These are phyloP conservation scores for Hypothenemus hampei DNA, from an alignment of 1,140 invertebrate genomes.

Conservation along the genomic window DNA sequence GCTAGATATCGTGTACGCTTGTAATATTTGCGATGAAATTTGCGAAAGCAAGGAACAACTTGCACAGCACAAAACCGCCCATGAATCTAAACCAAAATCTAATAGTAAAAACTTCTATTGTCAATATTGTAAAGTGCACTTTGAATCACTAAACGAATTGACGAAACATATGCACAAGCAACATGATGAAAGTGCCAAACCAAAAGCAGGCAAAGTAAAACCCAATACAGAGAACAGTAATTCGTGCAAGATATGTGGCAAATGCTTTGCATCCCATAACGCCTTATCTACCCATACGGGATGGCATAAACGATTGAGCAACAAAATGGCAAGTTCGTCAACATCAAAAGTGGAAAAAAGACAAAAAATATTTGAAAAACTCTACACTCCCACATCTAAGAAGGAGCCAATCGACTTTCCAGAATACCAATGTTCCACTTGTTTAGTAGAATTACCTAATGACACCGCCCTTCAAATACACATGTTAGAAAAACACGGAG, in stretches of 20 bases:
- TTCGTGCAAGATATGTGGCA: conserved; percentile 34
- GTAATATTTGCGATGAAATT: conserved; percentile 35
- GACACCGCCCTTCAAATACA: conserved; percentile 41
- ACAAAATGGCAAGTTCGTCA: conserved; percentile 12
- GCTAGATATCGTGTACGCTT: conserved; percentile 30
- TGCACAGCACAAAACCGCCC: conserved; percentile 36
- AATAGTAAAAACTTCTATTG: conserved; percentile 26
- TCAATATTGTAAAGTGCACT: conserved; percentile 39
- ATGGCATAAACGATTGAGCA: conserved; percentile 37
- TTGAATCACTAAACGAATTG: conserved; percentile 22
- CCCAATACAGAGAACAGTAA: conserved; percentile 4
- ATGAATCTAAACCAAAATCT: conserved; percentile 16
- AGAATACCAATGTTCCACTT: conserved; percentile 32
- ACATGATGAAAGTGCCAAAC: conserved; percentile 30
- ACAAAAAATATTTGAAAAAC: conserved; percentile 21
- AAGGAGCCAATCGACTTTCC: conserved; percentile 15
- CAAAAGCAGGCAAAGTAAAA: conserved; percentile 16
- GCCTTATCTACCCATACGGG: conserved; percentile 39
- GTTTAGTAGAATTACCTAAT: conserved; percentile 32
- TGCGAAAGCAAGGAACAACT: conserved; percentile 33
- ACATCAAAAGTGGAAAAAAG: conserved; percentile 9
- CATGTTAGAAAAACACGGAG: conserved; percentile 38
- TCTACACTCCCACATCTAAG: conserved; percentile 4
- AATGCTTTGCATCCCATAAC: conserved; percentile 29
- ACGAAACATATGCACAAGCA: conserved; percentile 33